Evolutionary conservation across 2,888 invertebrate species (phyloP).

Genomic region (Rhyacophila evoluta): DNA sequence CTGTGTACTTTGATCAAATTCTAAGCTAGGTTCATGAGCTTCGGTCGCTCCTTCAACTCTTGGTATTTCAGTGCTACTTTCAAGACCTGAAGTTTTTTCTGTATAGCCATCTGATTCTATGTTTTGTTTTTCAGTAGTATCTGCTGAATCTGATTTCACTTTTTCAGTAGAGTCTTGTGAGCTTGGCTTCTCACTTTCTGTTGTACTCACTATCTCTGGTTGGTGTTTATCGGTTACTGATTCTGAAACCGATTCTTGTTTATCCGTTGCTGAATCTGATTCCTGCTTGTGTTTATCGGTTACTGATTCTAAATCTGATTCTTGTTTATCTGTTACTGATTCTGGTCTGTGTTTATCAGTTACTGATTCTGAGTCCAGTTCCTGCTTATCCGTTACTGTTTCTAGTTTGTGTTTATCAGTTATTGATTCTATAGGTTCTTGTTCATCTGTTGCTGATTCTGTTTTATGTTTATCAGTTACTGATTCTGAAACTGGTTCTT

Average conservation of each 20-base stretch:
- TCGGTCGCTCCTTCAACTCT: neutral
- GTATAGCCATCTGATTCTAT: neutral
- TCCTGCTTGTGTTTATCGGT: neutral
- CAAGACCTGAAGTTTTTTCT: neutral
- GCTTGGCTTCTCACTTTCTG: neutral
- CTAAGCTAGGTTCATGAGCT: neutral
- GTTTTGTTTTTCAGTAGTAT: neutral
- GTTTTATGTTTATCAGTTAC: no score
- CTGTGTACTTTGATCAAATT: neutral
- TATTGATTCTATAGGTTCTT: no score
- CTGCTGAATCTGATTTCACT: conserved; percentile 1
- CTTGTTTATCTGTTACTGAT: neutral
- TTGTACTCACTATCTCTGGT: neutral
- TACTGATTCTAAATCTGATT: neutral
- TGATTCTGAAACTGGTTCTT: no score
- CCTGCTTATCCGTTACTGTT: neutral
- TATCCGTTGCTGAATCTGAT: neutral
- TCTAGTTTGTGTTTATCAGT: neutral
- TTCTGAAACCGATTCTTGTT: neutral
- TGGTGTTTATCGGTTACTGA: neutral
- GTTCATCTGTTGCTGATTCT: no score
- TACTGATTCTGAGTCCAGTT: neutral
- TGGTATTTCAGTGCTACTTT: neutral
- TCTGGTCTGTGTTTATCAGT: neutral
- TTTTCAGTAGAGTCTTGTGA: neutral